These are phyloP conservation scores for Drosophila pallidifrons DNA, from an alignment of 1,140 invertebrate species.

Conservation along the genomic window DNA sequence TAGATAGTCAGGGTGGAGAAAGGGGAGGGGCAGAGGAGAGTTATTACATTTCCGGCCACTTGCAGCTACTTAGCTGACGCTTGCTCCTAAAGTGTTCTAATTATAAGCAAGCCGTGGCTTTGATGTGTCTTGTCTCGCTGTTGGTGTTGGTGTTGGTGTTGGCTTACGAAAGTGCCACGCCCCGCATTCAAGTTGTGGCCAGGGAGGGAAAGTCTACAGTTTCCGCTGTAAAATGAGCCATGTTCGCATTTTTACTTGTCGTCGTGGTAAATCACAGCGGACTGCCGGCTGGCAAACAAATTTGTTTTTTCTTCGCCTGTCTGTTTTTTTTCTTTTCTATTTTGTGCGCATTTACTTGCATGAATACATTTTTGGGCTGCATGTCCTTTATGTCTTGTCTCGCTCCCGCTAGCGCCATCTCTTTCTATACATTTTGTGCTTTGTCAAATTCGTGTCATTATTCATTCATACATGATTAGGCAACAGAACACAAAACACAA, in stretches of 20 bases:
- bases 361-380: constrained; percentile 75
- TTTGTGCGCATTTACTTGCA: constrained; percentile 73
- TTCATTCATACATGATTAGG: constrained; percentile 84
- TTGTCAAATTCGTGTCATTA: constrained; percentile 83
- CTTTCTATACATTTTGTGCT: constrained; percentile 62
- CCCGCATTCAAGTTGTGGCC: not conserved
- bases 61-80: constrained; percentile 53
- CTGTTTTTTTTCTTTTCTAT: constrained; percentile 41
- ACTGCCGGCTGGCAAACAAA: constrained; percentile 38
- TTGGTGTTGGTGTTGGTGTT: constrained; percentile 2
- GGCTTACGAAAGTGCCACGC: constrained; percentile 13
- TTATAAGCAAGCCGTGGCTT: constrained; percentile 58
- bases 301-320: constrained; percentile 34
- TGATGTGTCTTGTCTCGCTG: constrained; percentile 20
- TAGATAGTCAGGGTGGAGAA: not conserved
- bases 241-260: constrained; percentile 46
- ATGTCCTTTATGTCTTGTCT: constrained; percentile 60
- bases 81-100: constrained; percentile 68
- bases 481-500: constrained; percentile 55
- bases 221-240: constrained; percentile 40
- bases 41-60: constrained; percentile 44
- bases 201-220: constrained; percentile 4
- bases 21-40: not conserved
- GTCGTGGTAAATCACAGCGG: constrained; percentile 51
- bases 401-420: constrained; percentile 5